phyloP scores from a whole-genome alignment of 2,888 invertebrate genomes.

The Iselma pallidipennis region DNA sequence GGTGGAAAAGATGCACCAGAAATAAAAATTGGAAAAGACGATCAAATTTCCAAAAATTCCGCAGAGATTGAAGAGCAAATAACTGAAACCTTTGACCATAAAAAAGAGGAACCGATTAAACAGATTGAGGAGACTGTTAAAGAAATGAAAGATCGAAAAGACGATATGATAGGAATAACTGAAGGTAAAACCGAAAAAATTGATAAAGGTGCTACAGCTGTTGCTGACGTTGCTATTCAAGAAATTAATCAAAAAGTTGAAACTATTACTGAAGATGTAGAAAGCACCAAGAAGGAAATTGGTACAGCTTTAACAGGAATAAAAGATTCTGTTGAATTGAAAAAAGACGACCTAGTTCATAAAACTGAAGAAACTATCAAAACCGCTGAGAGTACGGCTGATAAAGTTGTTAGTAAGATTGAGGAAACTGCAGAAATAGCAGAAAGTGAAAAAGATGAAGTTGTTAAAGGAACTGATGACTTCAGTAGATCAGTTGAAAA shows the following conservation, averaged over 20 bases:
- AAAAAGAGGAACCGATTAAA: constrained; percentile 17
- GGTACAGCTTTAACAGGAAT: constrained; percentile 23
- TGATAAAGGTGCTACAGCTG: constrained; percentile 42
- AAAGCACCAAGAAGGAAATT: not conserved
- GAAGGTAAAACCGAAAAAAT: constrained; percentile 28
- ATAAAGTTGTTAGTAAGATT: constrained; percentile 2
- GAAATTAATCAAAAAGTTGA: constrained; percentile 12
- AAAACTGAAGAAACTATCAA: constrained; percentile 4
- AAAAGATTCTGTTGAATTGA: constrained; percentile 11
- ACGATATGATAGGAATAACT: no score
- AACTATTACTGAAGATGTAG: constrained; percentile 2
- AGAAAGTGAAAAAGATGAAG: constrained; percentile 1
- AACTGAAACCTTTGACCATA: no score
- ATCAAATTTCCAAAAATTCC: not conserved
- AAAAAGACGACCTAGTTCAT: constrained; percentile 22
- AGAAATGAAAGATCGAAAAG: no score
- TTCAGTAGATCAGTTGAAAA: not conserved
- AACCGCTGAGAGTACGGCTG: constrained; percentile 8
- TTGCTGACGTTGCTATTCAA: not conserved
- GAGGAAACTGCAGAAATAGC: constrained; percentile 2
- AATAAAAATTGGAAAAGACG: not conserved
- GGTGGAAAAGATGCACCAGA: constrained; percentile 15
- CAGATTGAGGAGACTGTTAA: constrained; percentile 9
- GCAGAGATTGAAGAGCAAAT: not conserved
- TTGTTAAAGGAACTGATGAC: not conserved